Evolutionary conservation across 2,113 vertebrate genomes (phyloP).

Genomic region (Entosphenus tridentatus): DNA sequence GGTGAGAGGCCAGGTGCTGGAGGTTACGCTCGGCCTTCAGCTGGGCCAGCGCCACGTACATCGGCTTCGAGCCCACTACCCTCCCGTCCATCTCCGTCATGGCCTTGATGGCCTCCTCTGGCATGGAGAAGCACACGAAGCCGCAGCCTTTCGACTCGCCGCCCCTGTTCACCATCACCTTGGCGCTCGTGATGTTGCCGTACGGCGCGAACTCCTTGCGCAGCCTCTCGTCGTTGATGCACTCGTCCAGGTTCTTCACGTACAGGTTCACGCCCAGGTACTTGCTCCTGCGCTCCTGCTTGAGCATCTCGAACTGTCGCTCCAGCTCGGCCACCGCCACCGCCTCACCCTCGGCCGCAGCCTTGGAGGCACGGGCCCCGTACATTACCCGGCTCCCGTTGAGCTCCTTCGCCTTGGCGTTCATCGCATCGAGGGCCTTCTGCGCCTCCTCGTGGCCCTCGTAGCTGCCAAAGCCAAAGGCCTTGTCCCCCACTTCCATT

Average conservation of each 20-base stretch:
- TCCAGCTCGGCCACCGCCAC: slow-evolving; percentile 25
- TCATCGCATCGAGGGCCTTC: slow-evolving; percentile 1
- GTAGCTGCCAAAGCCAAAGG: no score
- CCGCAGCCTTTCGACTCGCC: no score
- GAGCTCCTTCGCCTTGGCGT: slow-evolving; percentile 19
- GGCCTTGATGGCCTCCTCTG: slow-evolving; percentile 8
- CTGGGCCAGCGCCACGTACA: neutral
- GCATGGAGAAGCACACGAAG: neutral
- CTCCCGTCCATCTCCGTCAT: slow-evolving; percentile 6
- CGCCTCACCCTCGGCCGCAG: slow-evolving; percentile 23
- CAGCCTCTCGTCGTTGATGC: slow-evolving; percentile 55
- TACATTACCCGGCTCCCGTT: neutral
- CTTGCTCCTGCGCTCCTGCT: no score
- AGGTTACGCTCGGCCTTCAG: neutral
- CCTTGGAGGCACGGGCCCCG: no score
- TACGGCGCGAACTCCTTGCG: slow-evolving; percentile 73
- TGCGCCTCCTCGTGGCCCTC: slow-evolving; percentile 5
- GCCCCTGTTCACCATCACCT: slow-evolving; percentile 26
- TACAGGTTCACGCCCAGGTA: slow-evolving; percentile 66
- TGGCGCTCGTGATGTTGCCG: slow-evolving; percentile 80
- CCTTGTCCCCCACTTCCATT: no score
- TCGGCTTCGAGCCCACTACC: neutral
- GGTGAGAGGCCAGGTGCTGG: neutral
- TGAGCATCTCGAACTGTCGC: no score
- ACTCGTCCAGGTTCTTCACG: slow-evolving; percentile 87